These are phyloP conservation scores for Trachelus troglodyta DNA, from an alignment of 2,888 invertebrate genomes.

Conservation along the genomic window DNA sequence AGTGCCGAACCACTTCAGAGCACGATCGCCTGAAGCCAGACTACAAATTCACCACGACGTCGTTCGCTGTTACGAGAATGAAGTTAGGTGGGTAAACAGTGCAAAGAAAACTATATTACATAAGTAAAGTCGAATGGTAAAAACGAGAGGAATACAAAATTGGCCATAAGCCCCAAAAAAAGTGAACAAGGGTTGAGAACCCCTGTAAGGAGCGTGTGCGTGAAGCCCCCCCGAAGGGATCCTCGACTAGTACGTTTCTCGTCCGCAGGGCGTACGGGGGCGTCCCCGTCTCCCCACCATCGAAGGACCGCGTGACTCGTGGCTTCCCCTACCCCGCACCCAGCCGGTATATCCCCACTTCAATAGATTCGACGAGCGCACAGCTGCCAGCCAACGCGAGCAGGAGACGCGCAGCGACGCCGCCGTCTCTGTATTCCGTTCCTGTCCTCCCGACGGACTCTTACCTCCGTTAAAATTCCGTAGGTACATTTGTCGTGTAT, in stretches of 20 bases:
- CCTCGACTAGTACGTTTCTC: constrained; percentile 27
- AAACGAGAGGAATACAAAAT: too few relatives aligned
- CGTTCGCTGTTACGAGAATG: too few relatives aligned
- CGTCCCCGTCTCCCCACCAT: constrained; percentile 8
- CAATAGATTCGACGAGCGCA: constrained; percentile 10
- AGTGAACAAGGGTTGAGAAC: constrained; percentile 27
- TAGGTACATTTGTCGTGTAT: background rate
- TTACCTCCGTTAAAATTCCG: constrained; percentile 4
- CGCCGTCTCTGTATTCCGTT: constrained; percentile 18
- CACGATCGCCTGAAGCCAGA: too few relatives aligned
- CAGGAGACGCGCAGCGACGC: constrained; percentile 23
- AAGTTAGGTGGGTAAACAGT: too few relatives aligned
- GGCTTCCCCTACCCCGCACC: background rate
- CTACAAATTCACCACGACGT: too few relatives aligned
- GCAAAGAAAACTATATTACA: too few relatives aligned
- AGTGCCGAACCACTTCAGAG: too few relatives aligned
- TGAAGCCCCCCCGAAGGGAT: constrained; percentile 30
- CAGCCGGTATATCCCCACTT: background rate
- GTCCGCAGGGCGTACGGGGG: constrained; percentile 20
- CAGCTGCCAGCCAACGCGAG: constrained; percentile 25
- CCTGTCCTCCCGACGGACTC: constrained; percentile 3
- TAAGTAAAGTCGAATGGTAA: too few relatives aligned
- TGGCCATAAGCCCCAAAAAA: too few relatives aligned
- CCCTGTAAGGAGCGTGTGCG: constrained; percentile 36
- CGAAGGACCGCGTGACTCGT: background rate